These are phyloP conservation scores for Bombus pascuorum DNA, from an alignment of 1,140 invertebrate species.

Conservation along the genomic window DNA sequence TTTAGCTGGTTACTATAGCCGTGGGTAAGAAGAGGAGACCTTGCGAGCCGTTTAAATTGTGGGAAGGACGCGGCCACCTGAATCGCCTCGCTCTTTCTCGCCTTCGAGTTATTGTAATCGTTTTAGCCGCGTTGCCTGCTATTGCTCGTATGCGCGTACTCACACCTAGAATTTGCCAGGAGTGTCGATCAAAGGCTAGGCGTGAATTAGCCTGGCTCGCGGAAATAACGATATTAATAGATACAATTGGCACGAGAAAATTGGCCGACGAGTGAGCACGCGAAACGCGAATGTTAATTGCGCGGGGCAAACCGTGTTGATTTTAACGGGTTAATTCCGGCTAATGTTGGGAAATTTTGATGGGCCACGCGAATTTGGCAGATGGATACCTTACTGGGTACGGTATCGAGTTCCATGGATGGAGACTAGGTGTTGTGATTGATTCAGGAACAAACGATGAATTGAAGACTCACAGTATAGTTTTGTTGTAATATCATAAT, in stretches of 20 bases:
- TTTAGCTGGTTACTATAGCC: constrained; percentile 21
- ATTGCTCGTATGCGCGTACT: too few relatives aligned
- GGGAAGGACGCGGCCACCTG: constrained; percentile 43
- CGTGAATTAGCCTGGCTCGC: not conserved
- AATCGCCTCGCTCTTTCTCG: constrained; percentile 15
- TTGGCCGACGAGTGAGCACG: not conserved
- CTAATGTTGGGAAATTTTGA: not conserved
- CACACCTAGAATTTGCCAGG: not conserved
- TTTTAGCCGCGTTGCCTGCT: not conserved
- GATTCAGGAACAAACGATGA: not conserved
- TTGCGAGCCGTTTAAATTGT: constrained; percentile 50
- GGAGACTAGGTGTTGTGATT: not conserved
- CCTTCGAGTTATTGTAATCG: constrained; percentile 32
- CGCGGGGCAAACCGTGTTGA: not conserved
- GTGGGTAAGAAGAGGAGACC: constrained; percentile 11
- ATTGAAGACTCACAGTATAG: constrained; percentile 52
- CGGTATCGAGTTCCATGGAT: not conserved
- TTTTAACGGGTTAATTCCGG: not conserved
- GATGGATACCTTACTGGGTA: not conserved
- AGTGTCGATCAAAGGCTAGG: not conserved
- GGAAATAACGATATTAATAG: not conserved
- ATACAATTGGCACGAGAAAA: not conserved
- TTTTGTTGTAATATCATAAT: constrained; percentile 76
- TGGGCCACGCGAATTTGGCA: not conserved
- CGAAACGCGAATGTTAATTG: not conserved